These are phyloP conservation scores for Bedellia somnulentella DNA, from an alignment of 2,888 invertebrate species.

Conservation along the genomic window DNA sequence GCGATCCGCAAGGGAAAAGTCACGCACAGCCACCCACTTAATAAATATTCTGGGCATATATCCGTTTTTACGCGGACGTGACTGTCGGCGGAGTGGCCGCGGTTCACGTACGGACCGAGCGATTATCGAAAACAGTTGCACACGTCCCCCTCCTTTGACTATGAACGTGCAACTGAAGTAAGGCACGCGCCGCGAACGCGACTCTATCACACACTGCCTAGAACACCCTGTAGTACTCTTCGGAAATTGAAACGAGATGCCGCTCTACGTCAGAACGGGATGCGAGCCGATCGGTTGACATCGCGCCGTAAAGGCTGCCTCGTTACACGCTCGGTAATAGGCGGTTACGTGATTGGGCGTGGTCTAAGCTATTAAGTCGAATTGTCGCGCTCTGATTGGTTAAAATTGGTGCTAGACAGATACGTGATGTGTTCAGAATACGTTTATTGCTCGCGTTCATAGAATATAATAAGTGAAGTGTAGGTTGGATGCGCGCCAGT, in stretches of 20 bases:
- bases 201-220: slow-evolving; percentile 51
- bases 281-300: slow-evolving; percentile 41
- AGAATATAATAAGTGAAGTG: slow-evolving; percentile 59
- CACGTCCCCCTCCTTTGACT: slow-evolving; percentile 55
- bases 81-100: slow-evolving; percentile 54
- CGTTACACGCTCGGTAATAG: slow-evolving; percentile 60
- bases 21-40: slow-evolving; percentile 61
- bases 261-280: slow-evolving; percentile 6
- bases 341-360: slow-evolving; percentile 62
- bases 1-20: slow-evolving; percentile 56
- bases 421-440: slow-evolving; percentile 61
- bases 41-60: slow-evolving; percentile 67
- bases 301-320: slow-evolving; percentile 56
- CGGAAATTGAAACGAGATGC: slow-evolving; percentile 32
- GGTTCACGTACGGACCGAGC: slow-evolving; percentile 61
- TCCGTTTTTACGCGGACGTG: slow-evolving; percentile 62
- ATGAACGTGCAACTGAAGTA: slow-evolving; percentile 57
- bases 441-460: slow-evolving; percentile 56
- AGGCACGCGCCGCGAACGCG: slow-evolving; percentile 55
- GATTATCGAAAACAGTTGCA: slow-evolving; percentile 61
- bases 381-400: slow-evolving; percentile 59
- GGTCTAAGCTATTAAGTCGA: slow-evolving; percentile 57
- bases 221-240: slow-evolving; percentile 26
- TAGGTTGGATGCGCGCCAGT: slow-evolving; percentile 51
- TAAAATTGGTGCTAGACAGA: slow-evolving; percentile 56